phyloP scores from a whole-genome alignment of 2,113 vertebrate genomes.

The Grus americana region DNA sequence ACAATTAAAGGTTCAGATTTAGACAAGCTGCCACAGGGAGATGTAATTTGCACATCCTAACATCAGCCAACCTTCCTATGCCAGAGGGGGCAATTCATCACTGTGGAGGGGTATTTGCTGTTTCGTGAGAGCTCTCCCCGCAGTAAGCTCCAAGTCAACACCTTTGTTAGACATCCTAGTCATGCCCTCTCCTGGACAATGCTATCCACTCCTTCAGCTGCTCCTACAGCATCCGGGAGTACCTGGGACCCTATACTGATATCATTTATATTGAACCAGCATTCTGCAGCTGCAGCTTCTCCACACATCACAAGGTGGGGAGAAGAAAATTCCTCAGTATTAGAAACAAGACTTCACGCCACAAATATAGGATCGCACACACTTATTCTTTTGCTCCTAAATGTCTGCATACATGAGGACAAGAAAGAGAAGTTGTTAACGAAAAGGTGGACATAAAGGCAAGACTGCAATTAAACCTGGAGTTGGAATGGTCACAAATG shows the following conservation, averaged over 20 bases:
- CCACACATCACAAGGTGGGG: background rate
- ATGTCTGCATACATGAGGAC: background rate
- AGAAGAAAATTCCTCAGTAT: background rate
- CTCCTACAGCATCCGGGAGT: background rate
- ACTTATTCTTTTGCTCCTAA: background rate
- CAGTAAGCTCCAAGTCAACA: background rate
- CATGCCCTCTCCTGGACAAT: background rate
- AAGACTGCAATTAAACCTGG: background rate
- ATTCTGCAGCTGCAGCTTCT: background rate
- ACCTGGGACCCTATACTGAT: background rate
- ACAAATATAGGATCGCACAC: background rate
- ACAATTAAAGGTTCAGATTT: background rate
- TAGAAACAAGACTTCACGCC: background rate
- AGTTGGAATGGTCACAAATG: background rate
- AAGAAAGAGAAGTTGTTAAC: background rate
- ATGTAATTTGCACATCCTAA: background rate
- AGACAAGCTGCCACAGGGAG: conserved; percentile 14
- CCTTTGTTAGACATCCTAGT: background rate
- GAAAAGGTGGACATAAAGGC: background rate
- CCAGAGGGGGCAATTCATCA: background rate
- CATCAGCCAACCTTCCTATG: background rate
- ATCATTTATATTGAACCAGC: background rate
- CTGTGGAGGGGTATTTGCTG: background rate
- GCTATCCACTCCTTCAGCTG: background rate
- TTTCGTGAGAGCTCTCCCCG: background rate